Conservation (phyloP, 2,888 invertebrate species). For the Lutraria lutraria region DNA sequence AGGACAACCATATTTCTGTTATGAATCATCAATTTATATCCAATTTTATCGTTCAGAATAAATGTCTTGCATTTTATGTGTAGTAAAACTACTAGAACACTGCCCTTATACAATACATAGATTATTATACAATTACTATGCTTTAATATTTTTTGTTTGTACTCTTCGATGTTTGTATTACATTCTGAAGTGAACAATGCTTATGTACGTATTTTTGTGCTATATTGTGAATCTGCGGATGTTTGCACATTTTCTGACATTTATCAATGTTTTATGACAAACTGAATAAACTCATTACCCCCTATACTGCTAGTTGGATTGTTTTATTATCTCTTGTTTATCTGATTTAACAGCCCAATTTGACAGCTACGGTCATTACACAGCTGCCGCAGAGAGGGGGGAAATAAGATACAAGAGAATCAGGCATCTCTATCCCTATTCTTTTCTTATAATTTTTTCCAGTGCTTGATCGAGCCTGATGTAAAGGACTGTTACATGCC, state of each 20-base stretch:
- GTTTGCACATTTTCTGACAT: slow-evolving; percentile 23
- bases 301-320: neutral
- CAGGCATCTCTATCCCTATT: no score
- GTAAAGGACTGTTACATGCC: no score
- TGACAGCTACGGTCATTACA: no score
- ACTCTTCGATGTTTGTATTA: neutral
- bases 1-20: no score
- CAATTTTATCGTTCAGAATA: no score
- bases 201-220: neutral
- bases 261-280: slow-evolving; percentile 14
- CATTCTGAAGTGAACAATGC: neutral
- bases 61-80: neutral
- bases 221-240: slow-evolving; percentile 19
- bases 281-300: slow-evolving; percentile 24
- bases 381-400: no score
- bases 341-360: no score
- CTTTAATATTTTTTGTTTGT: slow-evolving; percentile 2
- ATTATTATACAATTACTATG: neutral
- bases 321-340: neutral
- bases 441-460: no score
- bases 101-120: neutral
- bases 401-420: no score
- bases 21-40: no score
- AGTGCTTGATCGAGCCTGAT: no score
- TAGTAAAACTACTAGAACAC: neutral